Conservation (phyloP, 2,113 vertebrate species). For the Scalopus aquaticus region DNA sequence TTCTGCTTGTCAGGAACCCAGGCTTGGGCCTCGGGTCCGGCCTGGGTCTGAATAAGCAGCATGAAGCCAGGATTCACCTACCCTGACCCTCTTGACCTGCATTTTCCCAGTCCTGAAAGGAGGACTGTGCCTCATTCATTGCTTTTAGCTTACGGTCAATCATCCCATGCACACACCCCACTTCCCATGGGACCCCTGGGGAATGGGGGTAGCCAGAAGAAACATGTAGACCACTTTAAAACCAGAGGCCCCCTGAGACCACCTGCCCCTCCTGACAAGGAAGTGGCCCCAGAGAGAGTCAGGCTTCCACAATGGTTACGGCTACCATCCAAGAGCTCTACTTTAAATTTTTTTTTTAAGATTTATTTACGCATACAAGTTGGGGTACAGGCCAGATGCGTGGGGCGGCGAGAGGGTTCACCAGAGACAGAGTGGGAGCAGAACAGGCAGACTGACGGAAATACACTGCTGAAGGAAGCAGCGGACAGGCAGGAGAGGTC, state of each 20-base stretch:
- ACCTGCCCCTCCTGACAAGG: not conserved
- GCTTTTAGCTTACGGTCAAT: not conserved
- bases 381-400: too few species aligned
- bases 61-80: conserved; percentile 9
- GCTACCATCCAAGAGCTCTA: not conserved
- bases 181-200: not conserved
- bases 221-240: not conserved
- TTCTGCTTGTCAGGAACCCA: conserved; percentile 75
- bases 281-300: not conserved
- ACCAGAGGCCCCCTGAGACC: not conserved
- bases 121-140: not conserved
- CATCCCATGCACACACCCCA: not conserved
- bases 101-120: not conserved
- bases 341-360: too few species aligned
- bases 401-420: too few species aligned
- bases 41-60: not conserved
- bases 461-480: too few species aligned
- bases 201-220: not conserved
- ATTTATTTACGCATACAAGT: too few species aligned
- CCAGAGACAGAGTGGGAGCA: too few species aligned
- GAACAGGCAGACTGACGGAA: too few species aligned
- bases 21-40: not conserved
- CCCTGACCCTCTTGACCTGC: not conserved
- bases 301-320: not conserved
- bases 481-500: too few species aligned